A percentile compares a stretch with the other conserved stretches of the same genome.
Evolutionary conservation across 23 tunicate genomes (phyloP).

Genomic region (Diplosoma virens): DNA sequence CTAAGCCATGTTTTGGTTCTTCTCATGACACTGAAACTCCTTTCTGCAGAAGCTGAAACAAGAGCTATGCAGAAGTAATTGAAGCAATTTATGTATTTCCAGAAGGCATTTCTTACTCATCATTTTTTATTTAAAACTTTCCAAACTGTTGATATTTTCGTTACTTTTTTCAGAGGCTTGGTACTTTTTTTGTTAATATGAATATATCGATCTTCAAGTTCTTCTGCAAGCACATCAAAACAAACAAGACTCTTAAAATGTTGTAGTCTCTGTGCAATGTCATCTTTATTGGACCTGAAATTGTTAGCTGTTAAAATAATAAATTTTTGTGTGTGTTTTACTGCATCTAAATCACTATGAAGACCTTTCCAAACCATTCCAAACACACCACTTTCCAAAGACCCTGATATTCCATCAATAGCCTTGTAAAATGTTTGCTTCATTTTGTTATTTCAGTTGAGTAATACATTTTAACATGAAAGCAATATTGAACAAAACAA

Average conservation of each 20-base stretch:
- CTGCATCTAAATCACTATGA: neutral
- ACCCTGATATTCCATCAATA: neutral
- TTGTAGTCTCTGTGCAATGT: neutral
- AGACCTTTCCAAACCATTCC: no score
- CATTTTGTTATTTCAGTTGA: neutral
- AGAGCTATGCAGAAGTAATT: neutral
- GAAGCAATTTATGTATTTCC: neutral
- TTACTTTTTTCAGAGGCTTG: neutral
- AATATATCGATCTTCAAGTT: neutral
- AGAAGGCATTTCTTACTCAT: neutral
- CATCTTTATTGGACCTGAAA: neutral
- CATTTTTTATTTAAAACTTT: neutral
- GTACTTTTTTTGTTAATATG: neutral
- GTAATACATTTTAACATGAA: neutral
- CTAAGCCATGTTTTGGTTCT: neutral
- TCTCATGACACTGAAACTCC: neutral
- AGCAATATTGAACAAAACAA: neutral
- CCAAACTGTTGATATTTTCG: neutral
- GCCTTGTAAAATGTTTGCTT: neutral
- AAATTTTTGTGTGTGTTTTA: neutral
- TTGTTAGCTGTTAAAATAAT: neutral
- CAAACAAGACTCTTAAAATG: neutral
- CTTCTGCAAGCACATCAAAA: neutral
- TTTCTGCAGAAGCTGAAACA: neutral
- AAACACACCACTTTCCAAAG: neutral